Evolutionary conservation across 2,113 vertebrate species (phyloP).

Genomic region (Peucedramus taeniatus): DNA sequence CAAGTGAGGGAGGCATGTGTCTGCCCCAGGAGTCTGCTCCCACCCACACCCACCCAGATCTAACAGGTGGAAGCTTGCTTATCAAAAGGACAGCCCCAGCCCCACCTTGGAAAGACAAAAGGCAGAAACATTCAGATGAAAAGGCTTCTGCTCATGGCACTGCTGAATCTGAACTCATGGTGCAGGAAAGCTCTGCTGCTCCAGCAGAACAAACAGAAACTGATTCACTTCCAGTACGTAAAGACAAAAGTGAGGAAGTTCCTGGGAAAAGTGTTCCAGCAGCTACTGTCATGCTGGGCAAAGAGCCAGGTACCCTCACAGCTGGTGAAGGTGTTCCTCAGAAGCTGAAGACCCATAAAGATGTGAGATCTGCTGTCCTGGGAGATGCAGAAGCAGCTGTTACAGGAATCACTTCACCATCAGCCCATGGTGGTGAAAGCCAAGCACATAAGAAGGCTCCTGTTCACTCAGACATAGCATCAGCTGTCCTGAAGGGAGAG

Average conservation of each 20-base stretch:
- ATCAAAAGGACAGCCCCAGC: not conserved
- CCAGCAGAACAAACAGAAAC: not conserved
- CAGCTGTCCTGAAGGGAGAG: not conserved
- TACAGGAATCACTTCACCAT: not conserved
- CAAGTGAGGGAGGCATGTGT: rapidly evolving
- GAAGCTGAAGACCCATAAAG: not conserved
- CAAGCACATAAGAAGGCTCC: not conserved
- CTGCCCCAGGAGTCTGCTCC: not conserved
- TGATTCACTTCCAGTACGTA: not conserved
- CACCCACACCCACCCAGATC: rapidly evolving
- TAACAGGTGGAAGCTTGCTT: not conserved
- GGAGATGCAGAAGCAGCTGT: not conserved
- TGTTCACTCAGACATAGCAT: not conserved
- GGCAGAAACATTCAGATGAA: not conserved
- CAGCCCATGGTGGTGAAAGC: not conserved
- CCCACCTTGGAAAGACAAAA: not conserved
- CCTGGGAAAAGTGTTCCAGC: not conserved
- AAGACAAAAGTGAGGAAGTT: not conserved
- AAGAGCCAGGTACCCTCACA: not conserved
- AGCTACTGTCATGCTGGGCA: not conserved
- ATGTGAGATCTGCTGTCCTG: not conserved
- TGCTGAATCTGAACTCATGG: not conserved
- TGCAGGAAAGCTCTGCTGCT: not conserved
- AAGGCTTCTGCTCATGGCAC: not conserved
- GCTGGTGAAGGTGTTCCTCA: not conserved